Percentiles rank a stretch among this genome's conserved stretches.
Evolutionary conservation across 2,888 invertebrate species (phyloP).

Genomic region (Thereva unica): DNA sequence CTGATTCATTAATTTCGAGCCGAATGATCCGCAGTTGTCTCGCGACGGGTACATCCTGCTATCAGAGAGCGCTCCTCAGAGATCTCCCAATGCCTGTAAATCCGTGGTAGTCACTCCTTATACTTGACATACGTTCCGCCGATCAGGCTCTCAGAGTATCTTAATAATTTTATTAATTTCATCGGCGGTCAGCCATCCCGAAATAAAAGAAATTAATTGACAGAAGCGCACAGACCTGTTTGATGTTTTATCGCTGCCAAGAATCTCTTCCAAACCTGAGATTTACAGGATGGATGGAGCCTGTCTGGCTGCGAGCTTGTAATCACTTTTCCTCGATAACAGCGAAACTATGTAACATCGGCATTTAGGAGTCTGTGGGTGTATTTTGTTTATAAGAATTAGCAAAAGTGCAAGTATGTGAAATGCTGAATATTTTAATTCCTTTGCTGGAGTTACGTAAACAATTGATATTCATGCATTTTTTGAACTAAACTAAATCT

Average conservation of each 20-base stretch:
- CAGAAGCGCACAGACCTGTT: conserved; percentile 48
- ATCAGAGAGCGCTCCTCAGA: conserved; percentile 8
- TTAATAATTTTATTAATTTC: conserved; percentile 37
- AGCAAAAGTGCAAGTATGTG: too few relatives aligned
- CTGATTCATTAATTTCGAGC: conserved; percentile 35
- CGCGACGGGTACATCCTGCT: conserved; percentile 18
- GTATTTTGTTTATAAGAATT: too few relatives aligned
- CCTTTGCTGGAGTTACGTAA: too few relatives aligned
- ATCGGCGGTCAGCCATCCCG: conserved; percentile 27
- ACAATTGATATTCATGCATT: too few relatives aligned
- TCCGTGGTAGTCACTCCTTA: conserved; percentile 10
- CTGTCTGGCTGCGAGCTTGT: conserved; percentile 15
- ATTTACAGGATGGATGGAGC: conserved; percentile 37
- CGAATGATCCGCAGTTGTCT: conserved; percentile 26
- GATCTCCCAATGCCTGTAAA: neutral
- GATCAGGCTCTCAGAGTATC: conserved; percentile 9
- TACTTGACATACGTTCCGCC: conserved; percentile 1
- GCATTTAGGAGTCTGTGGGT: too few relatives aligned
- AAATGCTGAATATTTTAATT: too few relatives aligned
- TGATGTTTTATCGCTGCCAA: conserved; percentile 46
- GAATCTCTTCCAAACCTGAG: conserved; percentile 40
- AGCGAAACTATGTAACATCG: too few relatives aligned
- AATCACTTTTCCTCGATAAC: too few relatives aligned
- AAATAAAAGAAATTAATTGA: conserved; percentile 46
- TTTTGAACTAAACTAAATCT: too few relatives aligned